A percentile compares a stretch with the other conserved stretches of the same genome.
Evolutionary conservation across 2,888 invertebrate genomes (phyloP).

Genomic region (Halictus quadricinctus): DNA sequence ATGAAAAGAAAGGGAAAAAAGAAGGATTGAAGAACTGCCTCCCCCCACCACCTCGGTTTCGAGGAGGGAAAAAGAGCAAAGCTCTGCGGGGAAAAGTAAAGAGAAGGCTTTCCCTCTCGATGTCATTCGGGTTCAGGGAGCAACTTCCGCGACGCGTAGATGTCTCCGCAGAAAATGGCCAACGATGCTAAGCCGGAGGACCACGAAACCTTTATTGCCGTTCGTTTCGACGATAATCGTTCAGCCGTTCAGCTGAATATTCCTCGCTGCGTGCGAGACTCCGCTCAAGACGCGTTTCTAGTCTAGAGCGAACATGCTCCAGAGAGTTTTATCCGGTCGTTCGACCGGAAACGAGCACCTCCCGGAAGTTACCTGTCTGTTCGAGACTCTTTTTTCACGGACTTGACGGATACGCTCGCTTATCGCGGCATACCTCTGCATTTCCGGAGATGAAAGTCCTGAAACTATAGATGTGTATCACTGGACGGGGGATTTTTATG

Average conservation of each 20-base stretch:
- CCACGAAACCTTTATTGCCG: constrained; percentile 81
- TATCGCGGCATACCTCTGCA: background rate
- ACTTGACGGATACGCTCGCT: background rate
- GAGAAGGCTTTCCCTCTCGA: constrained; percentile 66
- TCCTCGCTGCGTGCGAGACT: constrained; percentile 19
- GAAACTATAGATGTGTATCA: background rate
- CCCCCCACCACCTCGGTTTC: background rate
- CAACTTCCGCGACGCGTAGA: constrained; percentile 69
- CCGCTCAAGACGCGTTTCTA: constrained; percentile 20
- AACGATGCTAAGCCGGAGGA: constrained; percentile 44
- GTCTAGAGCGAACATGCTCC: constrained; percentile 4
- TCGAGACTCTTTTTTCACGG: background rate
- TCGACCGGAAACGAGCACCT: constrained; percentile 31
- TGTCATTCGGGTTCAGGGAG: constrained; percentile 50
- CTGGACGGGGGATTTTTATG: background rate
- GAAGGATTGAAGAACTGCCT: constrained; percentile 1
- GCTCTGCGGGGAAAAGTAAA: constrained; percentile 13
- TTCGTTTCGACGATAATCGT: constrained; percentile 62
- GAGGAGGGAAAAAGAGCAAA: background rate
- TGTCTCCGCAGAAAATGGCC: constrained; percentile 54
- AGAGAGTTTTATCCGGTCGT: constrained; percentile 12
- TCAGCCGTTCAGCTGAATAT: constrained; percentile 25
- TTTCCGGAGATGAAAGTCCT: background rate
- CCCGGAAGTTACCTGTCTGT: constrained; percentile 2
- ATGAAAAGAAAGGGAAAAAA: constrained; percentile 2